Evolutionary conservation across 2,888 invertebrate species (phyloP), one percentile per base, ranked within the genome.

Genomic region (Therioaphis trifolii): DNA sequence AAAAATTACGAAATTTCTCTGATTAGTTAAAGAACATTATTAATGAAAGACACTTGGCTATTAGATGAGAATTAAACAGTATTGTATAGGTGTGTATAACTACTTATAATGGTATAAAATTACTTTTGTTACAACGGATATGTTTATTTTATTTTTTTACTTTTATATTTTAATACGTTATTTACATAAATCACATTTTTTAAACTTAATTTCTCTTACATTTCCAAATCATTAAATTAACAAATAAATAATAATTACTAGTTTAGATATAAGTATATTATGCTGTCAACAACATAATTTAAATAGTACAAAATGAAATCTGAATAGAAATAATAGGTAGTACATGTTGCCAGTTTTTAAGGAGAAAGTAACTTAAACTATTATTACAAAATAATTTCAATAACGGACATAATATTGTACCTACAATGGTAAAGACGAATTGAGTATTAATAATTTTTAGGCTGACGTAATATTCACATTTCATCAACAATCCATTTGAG

Each of bases 301-400:
- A 63, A 63, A 63, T 63, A 21, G 58, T 11, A 58, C 58, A 55
- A 9, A n/a, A 12, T 21, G 18, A 12, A 58, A 35, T 35, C 63
- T 27, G 29, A 27, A 35, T 35, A 35, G 0, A 2, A 21, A 18
- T 63, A 29, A 63, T 7, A 52, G 18, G n/a, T 15, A 18, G 1
- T 63, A 63, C 4, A 4, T 52, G 18, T 72, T 52, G 29, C 27
- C n/a, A 55, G 15, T 46, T 63, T 63, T 77, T 14, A 46, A 11
- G 78, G 78, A 79, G 68, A 55, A 79, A 79, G 55, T 27, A n/a
- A n/a, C 49, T 35, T 43, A 63, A 63, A 66, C 35, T 35, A 35
- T 49, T 77, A 77, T 63, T 77, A 46, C 63, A 46, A 77, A 77
- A 77, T 14, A 49, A 46, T 77, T 66, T 77, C 46, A 63, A 77